Evolutionary conservation across 2,888 invertebrate species (phyloP).

Genomic region (Matsumyia berberina): DNA sequence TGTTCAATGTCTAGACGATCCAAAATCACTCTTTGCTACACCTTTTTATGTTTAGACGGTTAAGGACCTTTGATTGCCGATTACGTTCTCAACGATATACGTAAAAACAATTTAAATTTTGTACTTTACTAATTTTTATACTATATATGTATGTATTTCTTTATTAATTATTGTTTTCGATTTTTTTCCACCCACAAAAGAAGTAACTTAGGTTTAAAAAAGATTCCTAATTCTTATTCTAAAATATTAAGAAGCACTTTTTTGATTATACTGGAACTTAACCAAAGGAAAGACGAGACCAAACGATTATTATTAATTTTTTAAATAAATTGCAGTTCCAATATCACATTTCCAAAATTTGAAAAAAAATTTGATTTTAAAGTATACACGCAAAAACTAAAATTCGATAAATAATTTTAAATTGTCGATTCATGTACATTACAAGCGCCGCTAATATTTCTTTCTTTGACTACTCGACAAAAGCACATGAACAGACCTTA

Average conservation of each 20-base stretch:
- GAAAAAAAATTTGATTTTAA: neutral
- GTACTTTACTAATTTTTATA: slow-evolving; percentile 28
- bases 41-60: too few species aligned
- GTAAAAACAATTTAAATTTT: too few species aligned
- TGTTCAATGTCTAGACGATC: too few species aligned
- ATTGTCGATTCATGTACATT: too few species aligned
- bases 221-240: slow-evolving; percentile 31
- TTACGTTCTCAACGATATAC: too few species aligned
- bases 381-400: neutral
- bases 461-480: too few species aligned
- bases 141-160: slow-evolving; percentile 20
- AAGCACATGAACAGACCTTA: too few species aligned
- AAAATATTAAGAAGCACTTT: slow-evolving; percentile 70
- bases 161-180: slow-evolving; percentile 39
- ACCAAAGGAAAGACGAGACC: slow-evolving; percentile 45
- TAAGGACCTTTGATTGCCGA: too few species aligned
- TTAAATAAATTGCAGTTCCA: slow-evolving; percentile 17
- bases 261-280: slow-evolving; percentile 45
- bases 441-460: too few species aligned
- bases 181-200: slow-evolving; percentile 35
- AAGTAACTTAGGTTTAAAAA: slow-evolving; percentile 14
- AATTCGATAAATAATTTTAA: neutral
- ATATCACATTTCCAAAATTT: slow-evolving; percentile 55
- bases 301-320: slow-evolving; percentile 3
- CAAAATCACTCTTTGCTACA: too few species aligned